Conservation (phyloP, 1,140 invertebrate genomes). For the Drosophila fuyamai region DNA sequence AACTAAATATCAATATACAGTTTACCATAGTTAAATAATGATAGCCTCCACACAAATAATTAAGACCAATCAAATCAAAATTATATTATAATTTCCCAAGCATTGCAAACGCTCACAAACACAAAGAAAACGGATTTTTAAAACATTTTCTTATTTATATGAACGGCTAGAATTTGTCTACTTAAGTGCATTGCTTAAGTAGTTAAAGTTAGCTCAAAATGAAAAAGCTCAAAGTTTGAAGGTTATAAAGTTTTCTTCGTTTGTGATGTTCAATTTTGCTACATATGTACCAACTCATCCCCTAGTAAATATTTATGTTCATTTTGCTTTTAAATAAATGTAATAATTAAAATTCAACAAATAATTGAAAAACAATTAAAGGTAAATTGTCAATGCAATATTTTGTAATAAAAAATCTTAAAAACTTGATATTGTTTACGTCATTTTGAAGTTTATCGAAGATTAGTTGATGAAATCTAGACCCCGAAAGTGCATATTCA, state of each 20-base stretch:
- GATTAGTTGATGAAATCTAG: background rate
- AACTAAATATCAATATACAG: conserved; percentile 61
- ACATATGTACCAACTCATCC: conserved; percentile 50
- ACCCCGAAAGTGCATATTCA: background rate
- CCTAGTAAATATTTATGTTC: conserved; percentile 59
- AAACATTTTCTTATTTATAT: conserved; percentile 1
- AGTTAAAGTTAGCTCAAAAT: conserved; percentile 55
- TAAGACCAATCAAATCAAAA: conserved; percentile 71
- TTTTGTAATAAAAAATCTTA: conserved; percentile 74
- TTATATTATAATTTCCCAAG: conserved; percentile 55
- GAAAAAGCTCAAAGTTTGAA: background rate
- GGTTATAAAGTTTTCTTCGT: conserved; percentile 27
- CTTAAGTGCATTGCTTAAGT: conserved; percentile 62
- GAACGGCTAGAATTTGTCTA: conserved; percentile 51
- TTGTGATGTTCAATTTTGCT: conserved; percentile 23
- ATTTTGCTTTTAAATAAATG: conserved; percentile 51
- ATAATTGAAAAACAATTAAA: conserved; percentile 56
- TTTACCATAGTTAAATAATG: conserved; percentile 67
- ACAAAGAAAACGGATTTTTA: conserved; percentile 1
- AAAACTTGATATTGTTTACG: conserved; percentile 19
- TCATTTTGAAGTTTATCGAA: too few relatives aligned
- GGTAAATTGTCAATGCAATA: conserved; percentile 74
- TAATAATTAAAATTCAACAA: conserved; percentile 51
- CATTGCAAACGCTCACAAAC: conserved; percentile 16
- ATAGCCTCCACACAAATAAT: conserved; percentile 47